Percentiles rank a stretch among this genome's conserved stretches.
Evolutionary conservation across 2,797 vertebrate genomes (phyloP).

Genomic region (Notamacropus eugenii): DNA sequence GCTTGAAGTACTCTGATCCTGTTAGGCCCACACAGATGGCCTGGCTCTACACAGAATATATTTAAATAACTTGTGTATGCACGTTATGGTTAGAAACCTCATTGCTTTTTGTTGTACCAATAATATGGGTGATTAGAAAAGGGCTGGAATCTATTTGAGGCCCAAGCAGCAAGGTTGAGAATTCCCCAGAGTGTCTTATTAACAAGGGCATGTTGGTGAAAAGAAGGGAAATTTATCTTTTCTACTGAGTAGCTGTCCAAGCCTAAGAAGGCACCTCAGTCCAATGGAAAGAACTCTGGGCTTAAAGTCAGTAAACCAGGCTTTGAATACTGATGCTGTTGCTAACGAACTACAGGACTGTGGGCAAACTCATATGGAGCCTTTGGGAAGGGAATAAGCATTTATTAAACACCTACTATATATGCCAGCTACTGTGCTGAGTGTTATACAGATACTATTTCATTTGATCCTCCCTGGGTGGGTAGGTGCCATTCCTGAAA

Average conservation of each 20-base stretch:
- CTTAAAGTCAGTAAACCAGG: background rate
- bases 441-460: background rate
- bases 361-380: background rate
- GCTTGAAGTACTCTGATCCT: background rate
- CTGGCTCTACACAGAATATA: background rate
- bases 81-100: background rate
- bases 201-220: background rate
- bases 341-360: background rate
- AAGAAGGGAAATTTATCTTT: background rate
- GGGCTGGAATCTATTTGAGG: background rate
- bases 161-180: background rate
- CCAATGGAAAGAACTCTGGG: background rate
- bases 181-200: background rate
- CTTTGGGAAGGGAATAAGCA: background rate
- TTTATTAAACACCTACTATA: background rate
- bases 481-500: background rate
- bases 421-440: background rate
- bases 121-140: background rate
- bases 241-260: background rate
- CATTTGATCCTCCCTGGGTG: background rate
- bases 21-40: background rate
- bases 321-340: background rate
- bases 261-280: background rate
- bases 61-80: background rate
- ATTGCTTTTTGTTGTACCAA: background rate